Percentiles rank a stretch among this genome's conserved stretches.
These are phyloP conservation scores for Aphidius ervi DNA, from an alignment of 1,140 invertebrate genomes.

Conservation along the genomic window DNA sequence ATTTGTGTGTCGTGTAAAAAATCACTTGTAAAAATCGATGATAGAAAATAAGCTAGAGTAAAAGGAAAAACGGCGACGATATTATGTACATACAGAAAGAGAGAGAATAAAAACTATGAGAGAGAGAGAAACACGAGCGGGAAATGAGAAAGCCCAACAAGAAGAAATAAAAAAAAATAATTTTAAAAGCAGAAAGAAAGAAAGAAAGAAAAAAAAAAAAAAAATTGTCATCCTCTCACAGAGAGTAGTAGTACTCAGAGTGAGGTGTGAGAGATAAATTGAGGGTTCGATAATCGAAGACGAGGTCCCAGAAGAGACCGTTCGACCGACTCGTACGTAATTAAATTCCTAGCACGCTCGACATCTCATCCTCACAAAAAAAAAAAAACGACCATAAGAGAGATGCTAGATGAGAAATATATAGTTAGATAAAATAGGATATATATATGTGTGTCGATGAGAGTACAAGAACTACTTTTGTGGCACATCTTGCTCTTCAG, in stretches of 20 bases:
- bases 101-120: background rate
- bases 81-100: conserved; percentile 7
- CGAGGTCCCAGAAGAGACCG: conserved; percentile 18
- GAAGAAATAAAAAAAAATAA: background rate
- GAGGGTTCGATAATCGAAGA: conserved; percentile 26
- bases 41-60: too few species aligned
- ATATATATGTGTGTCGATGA: too few species aligned
- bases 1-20: too few species aligned
- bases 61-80: background rate
- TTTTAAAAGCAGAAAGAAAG: too few species aligned
- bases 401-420: too few species aligned
- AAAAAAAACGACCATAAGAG: background rate
- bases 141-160: background rate
- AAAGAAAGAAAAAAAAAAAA: too few species aligned
- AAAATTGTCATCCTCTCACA: conserved; percentile 1
- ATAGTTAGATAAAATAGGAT: too few species aligned
- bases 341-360: conserved; percentile 26
- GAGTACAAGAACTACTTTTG: too few species aligned
- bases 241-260: conserved; percentile 11
- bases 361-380: conserved; percentile 23
- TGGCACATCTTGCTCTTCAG: too few species aligned
- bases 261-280: conserved; percentile 20
- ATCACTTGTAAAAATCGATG: too few species aligned
- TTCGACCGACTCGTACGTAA: conserved; percentile 22
- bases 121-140: too few species aligned